Base-by-base conservation (phyloP, 2,113 vertebrate genomes). In the Gavialis gangeticus region DNA sequence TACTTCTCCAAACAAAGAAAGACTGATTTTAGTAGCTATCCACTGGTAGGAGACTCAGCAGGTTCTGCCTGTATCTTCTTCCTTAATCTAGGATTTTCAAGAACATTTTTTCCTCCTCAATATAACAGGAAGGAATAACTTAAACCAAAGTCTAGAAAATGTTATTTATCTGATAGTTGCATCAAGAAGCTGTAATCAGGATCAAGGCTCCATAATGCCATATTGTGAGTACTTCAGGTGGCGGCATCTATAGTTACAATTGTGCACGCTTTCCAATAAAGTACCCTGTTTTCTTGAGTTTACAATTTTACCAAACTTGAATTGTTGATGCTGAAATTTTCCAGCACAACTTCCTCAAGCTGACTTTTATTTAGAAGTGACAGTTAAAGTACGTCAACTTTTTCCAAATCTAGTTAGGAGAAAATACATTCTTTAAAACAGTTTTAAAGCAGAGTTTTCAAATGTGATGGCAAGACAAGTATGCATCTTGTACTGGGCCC, bases 191-290 rank as follows among this genome's bases (percentile, higher is more conserved):
- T 91, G 69, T 82, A 28, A 75, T 11, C 30, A 17, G 91, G 75
- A 91, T 73, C 7, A 27, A 3, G 1, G 37, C 56, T 87, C 79
- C 2, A 4, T 4, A 73, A 5, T 12, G 28, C 4, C 22, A 59
- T 82, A 57, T 79, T 60, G 58, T 1, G 59, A 91, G 56, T 5
- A 5, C 37, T 13, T 12, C 11, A 76, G 66, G 9, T 28, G 94
- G 12, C 16, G 18, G 73, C 0, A 10, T 24, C 9, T 24, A 84
- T 18, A 0, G 2, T 13, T 18, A 67, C n/a, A 6, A 18, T 5
- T 90, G 18, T 14, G 8, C 46, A 46, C 46, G 9, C 46, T 46
- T 46, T 46, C 86, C 22, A 82, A 56, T 30, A 63, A 87, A 62
- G 28, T 3, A 2, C 37, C 8, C 28, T 76, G 5, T 22, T 94